Base-by-base conservation (phyloP, 2,888 invertebrate genomes). In the Drosophila austrosaltans region DNA sequence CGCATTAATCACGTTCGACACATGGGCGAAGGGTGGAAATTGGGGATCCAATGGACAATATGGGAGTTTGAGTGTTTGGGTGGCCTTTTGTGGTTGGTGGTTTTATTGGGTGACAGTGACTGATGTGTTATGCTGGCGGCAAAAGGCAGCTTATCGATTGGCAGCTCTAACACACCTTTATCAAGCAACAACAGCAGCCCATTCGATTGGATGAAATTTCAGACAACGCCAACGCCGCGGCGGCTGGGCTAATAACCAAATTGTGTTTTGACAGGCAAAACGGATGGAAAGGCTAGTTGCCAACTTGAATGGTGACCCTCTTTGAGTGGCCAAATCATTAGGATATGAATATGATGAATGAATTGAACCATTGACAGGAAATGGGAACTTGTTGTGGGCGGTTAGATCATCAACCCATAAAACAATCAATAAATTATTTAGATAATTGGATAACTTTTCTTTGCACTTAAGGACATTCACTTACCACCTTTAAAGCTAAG, bases 1-100 rank as follows among this genome's bases (percentile, higher is more conserved):
- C 90, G 87, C 90, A 91, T 91, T 91, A 91, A 91, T 91, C 91
- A 91, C 89, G 85, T 87, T 79, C 80, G 78, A 82, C 85, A 78
- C 61, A 70, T 71, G 61, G 44, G 66, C 48, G 40, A 57, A 65
- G 56, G 58, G 56, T 56, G 57, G 63, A 39, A 44, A 40, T 65
- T 65, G 39, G 58, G 53, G 22, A 36, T 25, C 48, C 36, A 36
- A 8, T 8, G 48, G 53, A 10, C 54, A 61, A 66, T 28, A 16
- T 42, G 63, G 58, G 39, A 20, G 32, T 48, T 63, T 64, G 65
- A 36, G 25, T 54, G 54, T 42, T 32, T 32, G 7, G 74, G 65
- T 44, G 62, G 53, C 72, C 65, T 69, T 69, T 82, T 87, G 82
- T 80, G 83, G 86, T 81, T 85, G 82, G 84, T 77, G 69, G 70